Evolutionary conservation across 2,797 vertebrate species (phyloP), one percentile per base, ranked within the genome.

Genomic region (Lacerta viridis): DNA sequence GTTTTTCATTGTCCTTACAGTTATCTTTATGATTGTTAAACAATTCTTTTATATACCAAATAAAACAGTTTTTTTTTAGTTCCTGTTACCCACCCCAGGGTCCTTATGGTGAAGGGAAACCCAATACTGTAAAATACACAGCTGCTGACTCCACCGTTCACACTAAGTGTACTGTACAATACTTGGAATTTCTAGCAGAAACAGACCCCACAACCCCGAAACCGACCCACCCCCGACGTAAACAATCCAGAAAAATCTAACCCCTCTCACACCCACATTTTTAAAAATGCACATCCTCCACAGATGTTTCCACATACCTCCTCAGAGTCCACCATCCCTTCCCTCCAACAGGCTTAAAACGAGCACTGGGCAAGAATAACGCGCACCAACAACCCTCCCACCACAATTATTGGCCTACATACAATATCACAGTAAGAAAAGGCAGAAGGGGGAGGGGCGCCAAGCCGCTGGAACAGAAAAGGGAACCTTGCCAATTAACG

Each of bases 391-490:
- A 59, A 6, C 46, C 75, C 36, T 43, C 39, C 6, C 39, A 29
- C 3, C 3, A 29, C 81, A 46, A n/a, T 83, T 46, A 18, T 64
- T 18, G 85, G 85, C 85, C 84, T 86, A 75, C 50, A 46, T 36
- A 20, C 39, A 17, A 18, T 10, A 75, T 46, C 33, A 27, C 78
- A 9, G 15, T 23, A 5, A 1, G 39, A 39, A 25, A 79, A 9
- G 36, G 8, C 5, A 25, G 29, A 4, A 7, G 55, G 55, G 29
- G 29, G 15, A 10, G 27, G 20, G 50, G 18, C 4, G 61, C 5
- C 5, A 27, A 17, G 27, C 27, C 46, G 9, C 41, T 17, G 15
- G 23, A 59, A 25, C 29, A 23, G 27, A 72, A 41, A 36, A 55
- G 50, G 39, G 7, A 87, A 20, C 39, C 71, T 13, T 13, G 55